Evolutionary conservation across 2,113 vertebrate species (phyloP).

Genomic region (Charadrius vociferus): DNA sequence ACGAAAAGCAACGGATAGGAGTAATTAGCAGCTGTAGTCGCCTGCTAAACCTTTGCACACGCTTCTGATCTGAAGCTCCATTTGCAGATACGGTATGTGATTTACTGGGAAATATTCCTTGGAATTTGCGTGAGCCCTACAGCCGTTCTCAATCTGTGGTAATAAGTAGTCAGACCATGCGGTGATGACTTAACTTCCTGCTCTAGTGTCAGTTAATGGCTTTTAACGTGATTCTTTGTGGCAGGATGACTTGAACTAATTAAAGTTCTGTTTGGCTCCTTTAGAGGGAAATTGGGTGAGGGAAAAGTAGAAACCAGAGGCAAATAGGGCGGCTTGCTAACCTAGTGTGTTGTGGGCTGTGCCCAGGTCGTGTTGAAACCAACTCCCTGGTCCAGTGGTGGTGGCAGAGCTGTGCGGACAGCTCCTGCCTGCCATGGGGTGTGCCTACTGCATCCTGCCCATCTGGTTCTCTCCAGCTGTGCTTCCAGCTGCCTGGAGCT

Average conservation of each 20-base stretch:
- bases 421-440: neutral
- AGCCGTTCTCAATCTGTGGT: neutral
- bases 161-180: neutral
- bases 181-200: slow-evolving; percentile 34
- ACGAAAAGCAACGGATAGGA: neutral
- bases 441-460: neutral
- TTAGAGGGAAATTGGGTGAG: neutral
- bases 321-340: neutral
- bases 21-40: neutral
- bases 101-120: slow-evolving; percentile 13
- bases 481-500: neutral
- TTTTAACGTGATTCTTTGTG: slow-evolving; percentile 27
- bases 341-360: neutral
- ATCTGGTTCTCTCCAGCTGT: neutral
- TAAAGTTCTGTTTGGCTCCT: neutral
- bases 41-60: neutral
- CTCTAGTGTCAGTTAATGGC: neutral
- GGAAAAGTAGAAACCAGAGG: slow-evolving; percentile 31
- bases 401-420: neutral
- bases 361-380: neutral
- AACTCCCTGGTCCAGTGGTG: fast-evolving
- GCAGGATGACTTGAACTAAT: neutral
- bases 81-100: neutral
- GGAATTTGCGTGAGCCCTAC: neutral
- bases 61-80: neutral